A percentile compares a stretch with the other conserved stretches of the same genome.
phyloP scores from a whole-genome alignment of 53 echinoderm and acorn worm species.

The Arbacia lixula region DNA sequence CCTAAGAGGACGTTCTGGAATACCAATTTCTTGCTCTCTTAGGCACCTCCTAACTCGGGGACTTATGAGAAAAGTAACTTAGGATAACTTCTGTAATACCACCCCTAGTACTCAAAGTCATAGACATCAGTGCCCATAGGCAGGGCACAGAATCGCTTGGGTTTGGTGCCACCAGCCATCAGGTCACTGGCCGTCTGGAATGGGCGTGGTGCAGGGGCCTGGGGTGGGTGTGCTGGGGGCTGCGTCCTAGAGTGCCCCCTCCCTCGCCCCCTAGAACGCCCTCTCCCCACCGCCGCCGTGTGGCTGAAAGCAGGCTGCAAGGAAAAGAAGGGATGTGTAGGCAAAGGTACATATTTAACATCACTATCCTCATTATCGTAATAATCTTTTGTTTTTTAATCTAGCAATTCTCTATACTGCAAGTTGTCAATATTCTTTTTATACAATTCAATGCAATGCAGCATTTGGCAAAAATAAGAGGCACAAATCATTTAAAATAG shows the following conservation, averaged over 20 bases:
- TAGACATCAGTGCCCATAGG: not conserved
- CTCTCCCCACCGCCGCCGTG: not conserved
- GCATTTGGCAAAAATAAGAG: too few species aligned
- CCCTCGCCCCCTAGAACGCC: not conserved
- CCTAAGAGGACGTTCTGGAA: too few species aligned
- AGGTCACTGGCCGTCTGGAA: conserved; percentile 38
- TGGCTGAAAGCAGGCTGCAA: conserved; percentile 10
- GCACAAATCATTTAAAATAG: too few species aligned
- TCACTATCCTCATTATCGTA: not conserved
- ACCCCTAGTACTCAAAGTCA: conserved; percentile 15
- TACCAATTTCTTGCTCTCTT: too few species aligned
- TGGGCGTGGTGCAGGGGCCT: not conserved
- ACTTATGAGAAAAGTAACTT: too few species aligned
- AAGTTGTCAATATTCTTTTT: too few species aligned
- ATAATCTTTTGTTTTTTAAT: not conserved
- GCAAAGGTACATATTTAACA: too few species aligned
- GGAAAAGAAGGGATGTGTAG: not conserved
- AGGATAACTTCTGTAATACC: too few species aligned
- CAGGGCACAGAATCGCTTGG: conserved; percentile 14
- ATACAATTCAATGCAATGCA: too few species aligned
- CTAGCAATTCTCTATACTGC: too few species aligned
- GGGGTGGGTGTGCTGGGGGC: not conserved
- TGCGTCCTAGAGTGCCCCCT: not conserved
- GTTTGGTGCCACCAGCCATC: not conserved
- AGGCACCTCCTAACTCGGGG: too few species aligned